Conservation (phyloP, 23 tunicate species). For the Oikopleura dioica region DNA sequence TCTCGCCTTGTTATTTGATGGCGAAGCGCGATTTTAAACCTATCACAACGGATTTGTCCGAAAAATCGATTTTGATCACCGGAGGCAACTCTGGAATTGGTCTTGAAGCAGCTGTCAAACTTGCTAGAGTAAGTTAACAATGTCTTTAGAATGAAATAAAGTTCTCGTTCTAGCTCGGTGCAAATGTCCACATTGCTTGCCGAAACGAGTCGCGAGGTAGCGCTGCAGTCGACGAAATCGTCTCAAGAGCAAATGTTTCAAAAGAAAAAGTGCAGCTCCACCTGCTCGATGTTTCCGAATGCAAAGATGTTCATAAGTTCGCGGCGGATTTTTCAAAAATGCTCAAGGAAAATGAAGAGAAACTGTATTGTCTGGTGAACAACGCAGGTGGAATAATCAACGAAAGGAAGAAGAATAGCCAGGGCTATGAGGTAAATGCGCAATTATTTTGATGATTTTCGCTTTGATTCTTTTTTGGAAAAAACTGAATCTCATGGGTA, state of each 20-base stretch:
- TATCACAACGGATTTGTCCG: not conserved
- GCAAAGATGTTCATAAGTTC: constrained; percentile 31
- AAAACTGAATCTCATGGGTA: too few species aligned
- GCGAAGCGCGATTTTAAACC: too few species aligned
- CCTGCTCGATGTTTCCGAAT: constrained; percentile 40
- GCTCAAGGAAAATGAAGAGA: constrained; percentile 20
- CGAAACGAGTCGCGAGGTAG: constrained; percentile 40
- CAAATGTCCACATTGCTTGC: constrained; percentile 57
- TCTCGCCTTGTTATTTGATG: too few species aligned
- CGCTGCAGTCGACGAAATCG: constrained; percentile 51
- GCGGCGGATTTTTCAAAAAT: constrained; percentile 23
- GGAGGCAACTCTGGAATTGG: constrained; percentile 13
- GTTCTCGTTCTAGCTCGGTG: constrained; percentile 49
- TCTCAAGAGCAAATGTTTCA: constrained; percentile 2
- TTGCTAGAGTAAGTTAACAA: not conserved
- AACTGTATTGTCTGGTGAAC: constrained; percentile 41
- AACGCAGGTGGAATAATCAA: constrained; percentile 84
- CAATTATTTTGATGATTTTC: too few species aligned
- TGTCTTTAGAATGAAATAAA: too few species aligned
- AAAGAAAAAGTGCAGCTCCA: constrained; percentile 31
- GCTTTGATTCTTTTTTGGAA: too few species aligned
- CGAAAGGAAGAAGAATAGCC: constrained; percentile 12
- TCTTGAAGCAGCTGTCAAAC: not conserved
- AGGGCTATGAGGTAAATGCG: constrained; percentile 25
- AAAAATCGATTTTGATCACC: not conserved